Conservation (phyloP, 2,888 invertebrate genomes). For the Caenorhabditis virilis region DNA sequence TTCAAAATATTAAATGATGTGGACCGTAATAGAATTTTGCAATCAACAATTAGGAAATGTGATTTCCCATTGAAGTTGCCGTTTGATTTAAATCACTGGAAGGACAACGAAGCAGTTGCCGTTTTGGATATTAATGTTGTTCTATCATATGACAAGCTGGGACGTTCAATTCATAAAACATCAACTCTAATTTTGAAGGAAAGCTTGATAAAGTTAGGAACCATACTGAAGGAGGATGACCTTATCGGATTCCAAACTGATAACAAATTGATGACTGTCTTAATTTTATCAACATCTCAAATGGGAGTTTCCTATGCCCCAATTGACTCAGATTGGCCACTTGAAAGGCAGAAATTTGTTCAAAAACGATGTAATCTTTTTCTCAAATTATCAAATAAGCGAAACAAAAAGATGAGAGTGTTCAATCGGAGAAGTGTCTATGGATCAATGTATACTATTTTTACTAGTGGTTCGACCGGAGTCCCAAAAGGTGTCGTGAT, state of each 20-base stretch:
- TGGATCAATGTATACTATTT: slow-evolving; percentile 53
- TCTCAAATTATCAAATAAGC: neutral
- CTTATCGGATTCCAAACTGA: slow-evolving; percentile 9
- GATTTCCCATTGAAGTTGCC: neutral
- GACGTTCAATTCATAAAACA: neutral
- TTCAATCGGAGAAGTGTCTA: slow-evolving; percentile 10
- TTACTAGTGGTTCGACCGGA: slow-evolving; percentile 65
- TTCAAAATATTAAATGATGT: slow-evolving; percentile 12
- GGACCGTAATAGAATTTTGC: neutral
- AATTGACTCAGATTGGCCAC: slow-evolving; percentile 49
- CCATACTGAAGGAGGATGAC: slow-evolving; percentile 17
- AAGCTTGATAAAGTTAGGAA: neutral
- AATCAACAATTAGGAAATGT: neutral
- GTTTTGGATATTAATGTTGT: neutral
- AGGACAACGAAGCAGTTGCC: neutral
- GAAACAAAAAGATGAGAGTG: slow-evolving; percentile 2
- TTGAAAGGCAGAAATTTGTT: slow-evolving; percentile 13
- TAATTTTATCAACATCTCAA: slow-evolving; percentile 39
- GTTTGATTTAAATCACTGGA: neutral
- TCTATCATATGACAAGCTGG: neutral
- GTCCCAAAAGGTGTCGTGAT: slow-evolving; percentile 62
- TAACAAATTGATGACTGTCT: neutral
- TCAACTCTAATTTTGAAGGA: neutral
- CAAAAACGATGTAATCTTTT: neutral
- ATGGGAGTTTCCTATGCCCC: slow-evolving; percentile 50